Conservation (phyloP, 2,113 vertebrate species). For the Eonycteris spelaea region DNA sequence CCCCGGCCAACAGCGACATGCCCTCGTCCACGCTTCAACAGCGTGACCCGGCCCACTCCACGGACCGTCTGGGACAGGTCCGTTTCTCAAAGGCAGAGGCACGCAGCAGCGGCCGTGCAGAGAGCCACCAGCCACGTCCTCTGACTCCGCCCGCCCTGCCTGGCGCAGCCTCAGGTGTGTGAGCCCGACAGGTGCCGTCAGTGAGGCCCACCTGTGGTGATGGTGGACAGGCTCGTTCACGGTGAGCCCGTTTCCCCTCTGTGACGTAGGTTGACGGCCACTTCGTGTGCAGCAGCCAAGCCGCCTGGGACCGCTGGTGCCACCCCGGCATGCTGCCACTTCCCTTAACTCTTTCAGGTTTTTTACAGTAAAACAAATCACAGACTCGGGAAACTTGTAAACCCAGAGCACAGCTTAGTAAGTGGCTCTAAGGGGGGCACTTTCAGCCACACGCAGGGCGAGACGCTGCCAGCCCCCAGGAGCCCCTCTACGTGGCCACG, state of each 20-base stretch:
- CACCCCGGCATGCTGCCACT: rapidly evolving
- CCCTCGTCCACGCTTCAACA: too few species aligned
- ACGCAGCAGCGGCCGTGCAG: too few species aligned
- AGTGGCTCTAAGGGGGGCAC: not conserved
- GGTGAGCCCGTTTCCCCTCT: not conserved
- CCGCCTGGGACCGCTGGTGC: not conserved
- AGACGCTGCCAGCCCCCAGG: not conserved
- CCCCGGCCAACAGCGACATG: too few species aligned
- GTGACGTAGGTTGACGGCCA: too few species aligned
- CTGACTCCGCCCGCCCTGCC: not conserved
- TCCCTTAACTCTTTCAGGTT: rapidly evolving
- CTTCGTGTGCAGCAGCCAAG: too few species aligned
- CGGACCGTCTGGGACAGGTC: rapidly evolving
- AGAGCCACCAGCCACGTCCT: too few species aligned
- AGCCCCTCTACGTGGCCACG: not conserved
- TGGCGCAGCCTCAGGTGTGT: rapidly evolving
- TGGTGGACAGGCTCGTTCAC: too few species aligned
- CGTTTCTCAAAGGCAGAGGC: not conserved
- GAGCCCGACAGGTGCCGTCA: too few species aligned
- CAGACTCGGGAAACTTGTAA: not conserved
- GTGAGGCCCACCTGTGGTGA: too few species aligned
- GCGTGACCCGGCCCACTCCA: not conserved
- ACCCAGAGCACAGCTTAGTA: not conserved
- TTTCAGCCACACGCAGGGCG: too few species aligned
- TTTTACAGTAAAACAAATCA: not conserved